Conservation (phyloP, 2,888 invertebrate species). For the Drosophila eohydei region DNA sequence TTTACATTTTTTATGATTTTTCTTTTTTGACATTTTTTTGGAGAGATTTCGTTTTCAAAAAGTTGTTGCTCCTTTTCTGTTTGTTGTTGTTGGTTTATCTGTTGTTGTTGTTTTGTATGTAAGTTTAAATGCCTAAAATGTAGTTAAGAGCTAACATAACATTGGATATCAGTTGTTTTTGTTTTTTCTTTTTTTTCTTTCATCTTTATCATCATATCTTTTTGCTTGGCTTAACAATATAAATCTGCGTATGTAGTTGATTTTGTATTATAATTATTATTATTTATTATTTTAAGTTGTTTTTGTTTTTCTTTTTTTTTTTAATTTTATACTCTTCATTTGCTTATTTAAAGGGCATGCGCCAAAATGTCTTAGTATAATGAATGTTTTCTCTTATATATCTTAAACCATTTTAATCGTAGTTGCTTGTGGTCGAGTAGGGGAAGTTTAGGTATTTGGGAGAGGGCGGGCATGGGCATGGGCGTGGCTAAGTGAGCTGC, state of each 20-base stretch:
- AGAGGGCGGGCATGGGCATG: conserved; percentile 1
- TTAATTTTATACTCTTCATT: conserved; percentile 37
- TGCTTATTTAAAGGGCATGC: conserved; percentile 55
- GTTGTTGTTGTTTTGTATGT: conserved; percentile 49
- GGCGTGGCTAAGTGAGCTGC: conserved; percentile 58
- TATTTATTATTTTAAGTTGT: conserved; percentile 22
- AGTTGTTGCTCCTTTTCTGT: conserved; percentile 62
- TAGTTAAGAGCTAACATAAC: conserved; percentile 75
- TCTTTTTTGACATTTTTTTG: conserved; percentile 51
- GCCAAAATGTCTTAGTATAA: conserved; percentile 78
- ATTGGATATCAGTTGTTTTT: conserved; percentile 70
- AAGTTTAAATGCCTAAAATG: conserved; percentile 75
- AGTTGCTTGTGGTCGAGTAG: conserved; percentile 70
- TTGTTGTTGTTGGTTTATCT: conserved; percentile 55
- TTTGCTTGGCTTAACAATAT: conserved; percentile 69
- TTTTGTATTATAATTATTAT: conserved; percentile 21
- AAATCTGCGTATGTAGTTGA: conserved; percentile 58
- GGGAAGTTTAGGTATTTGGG: conserved; percentile 9
- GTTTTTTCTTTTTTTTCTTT: conserved; percentile 18
- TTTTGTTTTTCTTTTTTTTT: conserved; percentile 30
- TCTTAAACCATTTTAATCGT: conserved; percentile 70
- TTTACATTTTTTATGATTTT: conserved; percentile 67
- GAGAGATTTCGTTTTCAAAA: conserved; percentile 81
- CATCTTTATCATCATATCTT: conserved; percentile 29
- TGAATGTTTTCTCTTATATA: conserved; percentile 64